These are phyloP conservation scores for Bufotes viridis DNA, from an alignment of 2,797 vertebrate genomes.

Conservation along the genomic window DNA sequence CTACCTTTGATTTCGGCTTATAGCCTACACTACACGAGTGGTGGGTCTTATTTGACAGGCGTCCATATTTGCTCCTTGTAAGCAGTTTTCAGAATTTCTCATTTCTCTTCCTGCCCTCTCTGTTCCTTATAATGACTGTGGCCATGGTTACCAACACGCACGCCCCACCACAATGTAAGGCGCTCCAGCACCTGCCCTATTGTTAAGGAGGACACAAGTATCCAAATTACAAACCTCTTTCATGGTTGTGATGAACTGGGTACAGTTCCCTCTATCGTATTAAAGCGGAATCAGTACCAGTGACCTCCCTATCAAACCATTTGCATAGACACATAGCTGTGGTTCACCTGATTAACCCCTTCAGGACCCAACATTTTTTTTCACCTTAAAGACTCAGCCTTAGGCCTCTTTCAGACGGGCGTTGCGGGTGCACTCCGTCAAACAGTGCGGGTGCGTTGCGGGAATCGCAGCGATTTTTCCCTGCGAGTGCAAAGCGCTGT, in stretches of 20 bases:
- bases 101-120: not conserved
- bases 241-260: not conserved
- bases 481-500: too few relatives aligned
- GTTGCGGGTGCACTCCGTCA: too few relatives aligned
- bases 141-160: slow-evolving; percentile 26
- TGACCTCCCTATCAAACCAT: too few relatives aligned
- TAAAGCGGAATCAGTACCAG: too few relatives aligned
- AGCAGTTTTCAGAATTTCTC: slow-evolving; percentile 6
- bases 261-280: not conserved
- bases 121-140: slow-evolving; percentile 3
- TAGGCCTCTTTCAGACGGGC: too few relatives aligned
- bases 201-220: slow-evolving; percentile 3
- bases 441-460: too few relatives aligned
- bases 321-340: too few relatives aligned
- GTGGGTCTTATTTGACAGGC: not conserved
- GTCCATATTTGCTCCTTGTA: slow-evolving; percentile 13
- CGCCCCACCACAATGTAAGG: not conserved
- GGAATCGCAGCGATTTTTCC: too few relatives aligned
- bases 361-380: too few relatives aligned
- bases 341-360: too few relatives aligned
- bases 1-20: slow-evolving; percentile 17
- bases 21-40: slow-evolving; percentile 4
- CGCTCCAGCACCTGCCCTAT: slow-evolving; percentile 3
- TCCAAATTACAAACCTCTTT: slow-evolving; percentile 7
- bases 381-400: too few relatives aligned